Evolutionary conservation across 1,140 invertebrate genomes (phyloP).

Genomic region (Drosophila kanapiae): DNA sequence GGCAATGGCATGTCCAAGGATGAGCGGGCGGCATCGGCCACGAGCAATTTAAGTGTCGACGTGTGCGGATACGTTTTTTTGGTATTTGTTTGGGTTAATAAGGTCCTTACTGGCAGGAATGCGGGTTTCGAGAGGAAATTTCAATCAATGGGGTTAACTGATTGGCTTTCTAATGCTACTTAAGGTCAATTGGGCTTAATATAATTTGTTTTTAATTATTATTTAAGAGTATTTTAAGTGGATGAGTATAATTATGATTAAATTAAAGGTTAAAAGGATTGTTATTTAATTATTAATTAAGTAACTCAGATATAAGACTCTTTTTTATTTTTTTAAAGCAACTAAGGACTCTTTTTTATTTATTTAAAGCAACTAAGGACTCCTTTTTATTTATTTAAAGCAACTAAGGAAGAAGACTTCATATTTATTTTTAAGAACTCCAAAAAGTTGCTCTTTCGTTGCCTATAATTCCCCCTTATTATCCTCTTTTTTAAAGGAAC

Average conservation of each 20-base stretch:
- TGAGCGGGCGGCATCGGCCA: neutral
- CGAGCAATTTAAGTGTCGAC: conserved; percentile 16
- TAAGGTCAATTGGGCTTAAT: neutral
- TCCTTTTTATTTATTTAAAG: neutral
- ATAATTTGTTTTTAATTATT: neutral
- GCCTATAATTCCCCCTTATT: neutral
- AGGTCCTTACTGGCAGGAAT: conserved; percentile 11
- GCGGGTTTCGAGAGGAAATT: neutral
- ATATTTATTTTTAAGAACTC: no score
- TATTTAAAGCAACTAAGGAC: neutral
- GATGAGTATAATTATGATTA: no score
- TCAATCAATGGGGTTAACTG: neutral
- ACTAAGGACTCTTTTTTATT: no score
- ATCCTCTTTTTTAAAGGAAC: no score
- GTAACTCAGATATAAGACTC: neutral
- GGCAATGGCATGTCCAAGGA: conserved; percentile 51
- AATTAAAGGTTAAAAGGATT: neutral
- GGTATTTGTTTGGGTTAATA: conserved; percentile 37
- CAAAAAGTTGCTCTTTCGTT: rapidly evolving
- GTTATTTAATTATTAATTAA: neutral
- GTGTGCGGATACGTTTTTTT: conserved; percentile 31
- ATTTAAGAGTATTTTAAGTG: no score
- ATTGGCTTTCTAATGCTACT: neutral
- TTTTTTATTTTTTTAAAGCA: neutral
- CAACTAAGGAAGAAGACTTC: neutral